phyloP scores from a whole-genome alignment of 2,797 vertebrate species.

The Cichlasoma orientale region DNA sequence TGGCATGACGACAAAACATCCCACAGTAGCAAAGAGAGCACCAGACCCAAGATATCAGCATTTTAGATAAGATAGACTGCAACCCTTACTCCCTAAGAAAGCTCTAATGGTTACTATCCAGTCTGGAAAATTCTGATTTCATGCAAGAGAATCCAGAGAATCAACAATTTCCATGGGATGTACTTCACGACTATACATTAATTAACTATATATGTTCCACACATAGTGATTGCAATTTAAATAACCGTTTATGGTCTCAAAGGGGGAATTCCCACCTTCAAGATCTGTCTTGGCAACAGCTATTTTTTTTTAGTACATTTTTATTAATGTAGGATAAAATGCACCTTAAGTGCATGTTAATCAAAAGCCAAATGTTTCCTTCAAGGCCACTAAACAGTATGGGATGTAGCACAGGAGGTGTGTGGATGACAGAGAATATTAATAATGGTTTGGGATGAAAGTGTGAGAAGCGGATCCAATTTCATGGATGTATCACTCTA shows the following conservation, averaged over 20 bases:
- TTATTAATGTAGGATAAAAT: conserved; percentile 46
- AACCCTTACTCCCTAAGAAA: neutral
- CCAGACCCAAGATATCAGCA: neutral
- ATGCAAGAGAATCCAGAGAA: neutral
- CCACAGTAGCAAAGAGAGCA: neutral
- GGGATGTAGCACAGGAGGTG: conserved; percentile 46
- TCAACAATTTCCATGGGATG: neutral
- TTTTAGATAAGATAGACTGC: neutral
- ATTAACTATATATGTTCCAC: neutral
- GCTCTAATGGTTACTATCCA: neutral
- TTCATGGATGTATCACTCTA: conserved; percentile 77
- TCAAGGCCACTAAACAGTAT: conserved; percentile 61
- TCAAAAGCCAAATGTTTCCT: conserved; percentile 64
- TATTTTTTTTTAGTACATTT: conserved; percentile 35
- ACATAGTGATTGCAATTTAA: conserved; percentile 24
- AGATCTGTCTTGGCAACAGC: conserved; percentile 2
- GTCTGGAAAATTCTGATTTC: neutral
- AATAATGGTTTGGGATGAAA: conserved; percentile 67
- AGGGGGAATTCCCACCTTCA: conserved; percentile 18
- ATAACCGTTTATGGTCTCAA: conserved; percentile 8
- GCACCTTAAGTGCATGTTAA: conserved; percentile 56
- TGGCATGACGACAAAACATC: neutral
- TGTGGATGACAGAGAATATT: conserved; percentile 72
- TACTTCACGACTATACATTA: neutral
- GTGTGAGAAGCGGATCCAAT: conserved; percentile 75